Evolutionary conservation across 2,113 vertebrate species (phyloP).

Genomic region (Cacatua alba): DNA sequence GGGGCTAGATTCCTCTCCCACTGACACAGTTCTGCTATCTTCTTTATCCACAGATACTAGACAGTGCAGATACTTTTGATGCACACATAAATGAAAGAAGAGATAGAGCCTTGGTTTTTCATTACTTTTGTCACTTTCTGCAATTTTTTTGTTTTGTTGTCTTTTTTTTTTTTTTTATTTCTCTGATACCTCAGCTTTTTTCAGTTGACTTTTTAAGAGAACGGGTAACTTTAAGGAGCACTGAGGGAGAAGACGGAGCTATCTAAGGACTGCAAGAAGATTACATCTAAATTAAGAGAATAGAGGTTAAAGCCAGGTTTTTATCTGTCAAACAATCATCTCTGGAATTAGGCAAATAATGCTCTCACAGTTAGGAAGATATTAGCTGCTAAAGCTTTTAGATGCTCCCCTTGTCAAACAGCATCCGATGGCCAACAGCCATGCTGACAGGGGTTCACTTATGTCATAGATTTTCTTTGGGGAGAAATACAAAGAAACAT

Average conservation of each 20-base stretch:
- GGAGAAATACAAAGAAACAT: constrained; percentile 22
- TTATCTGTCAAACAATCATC: constrained; percentile 28
- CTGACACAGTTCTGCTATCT: not conserved
- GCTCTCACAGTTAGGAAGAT: not conserved
- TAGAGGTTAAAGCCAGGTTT: not conserved
- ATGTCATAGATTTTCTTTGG: not conserved
- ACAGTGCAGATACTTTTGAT: not conserved
- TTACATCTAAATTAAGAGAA: not conserved
- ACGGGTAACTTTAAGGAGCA: not conserved
- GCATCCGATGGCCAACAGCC: not conserved
- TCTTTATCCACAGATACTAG: not conserved
- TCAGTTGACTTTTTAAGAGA: not conserved
- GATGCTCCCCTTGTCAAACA: constrained; percentile 21
- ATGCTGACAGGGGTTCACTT: constrained; percentile 20
- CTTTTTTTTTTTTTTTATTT: not conserved
- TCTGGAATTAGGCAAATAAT: constrained; percentile 35
- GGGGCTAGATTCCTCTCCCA: not conserved
- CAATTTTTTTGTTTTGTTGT: not conserved
- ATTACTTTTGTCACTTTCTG: not conserved
- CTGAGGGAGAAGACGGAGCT: not conserved
- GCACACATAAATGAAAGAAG: not conserved
- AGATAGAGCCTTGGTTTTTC: not conserved
- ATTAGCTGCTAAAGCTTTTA: constrained; percentile 32
- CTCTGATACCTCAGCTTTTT: not conserved
- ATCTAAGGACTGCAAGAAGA: not conserved